A percentile compares a stretch with the other conserved stretches of the same genome.
Evolutionary conservation across 2,888 invertebrate genomes (phyloP).

Genomic region (Cloeon dipterum): DNA sequence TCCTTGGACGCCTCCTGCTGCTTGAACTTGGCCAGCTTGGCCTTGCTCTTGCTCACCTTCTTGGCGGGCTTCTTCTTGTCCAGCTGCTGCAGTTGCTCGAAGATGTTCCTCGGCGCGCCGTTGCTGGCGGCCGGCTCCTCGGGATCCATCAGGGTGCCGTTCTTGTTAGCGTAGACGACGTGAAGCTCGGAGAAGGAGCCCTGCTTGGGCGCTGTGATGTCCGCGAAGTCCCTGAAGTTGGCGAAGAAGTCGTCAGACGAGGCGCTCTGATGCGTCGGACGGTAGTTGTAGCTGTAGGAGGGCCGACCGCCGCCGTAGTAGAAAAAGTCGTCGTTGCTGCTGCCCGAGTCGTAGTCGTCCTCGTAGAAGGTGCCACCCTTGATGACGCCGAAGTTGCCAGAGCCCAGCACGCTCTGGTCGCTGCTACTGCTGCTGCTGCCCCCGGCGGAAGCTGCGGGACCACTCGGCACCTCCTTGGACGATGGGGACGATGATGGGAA

Average conservation of each 20-base stretch:
- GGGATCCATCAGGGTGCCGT: conserved; percentile 2
- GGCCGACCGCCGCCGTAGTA: conserved; percentile 40
- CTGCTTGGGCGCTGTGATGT: conserved; percentile 62
- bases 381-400: conserved; percentile 70
- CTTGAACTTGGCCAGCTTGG: neutral
- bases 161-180: conserved; percentile 26
- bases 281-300: conserved; percentile 34
- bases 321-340: conserved; percentile 20
- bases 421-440: no score
- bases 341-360: conserved; percentile 9
- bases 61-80: neutral
- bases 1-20: neutral
- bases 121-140: neutral
- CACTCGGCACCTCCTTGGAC: no score
- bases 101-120: neutral
- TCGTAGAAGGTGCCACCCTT: conserved; percentile 32
- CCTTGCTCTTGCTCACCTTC: neutral
- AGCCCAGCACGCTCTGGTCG: conserved; percentile 36
- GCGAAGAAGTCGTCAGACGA: conserved; percentile 43
- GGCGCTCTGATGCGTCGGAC: conserved; percentile 36
- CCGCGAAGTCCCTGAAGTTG: conserved; percentile 75
- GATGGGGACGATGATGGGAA: no score
- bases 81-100: neutral
- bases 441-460: no score
- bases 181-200: conserved; percentile 62